Percentiles rank a stretch among this genome's conserved stretches.
These are phyloP conservation scores for Baronia brevicornis DNA, from an alignment of 2,888 invertebrate genomes.

Conservation along the genomic window DNA sequence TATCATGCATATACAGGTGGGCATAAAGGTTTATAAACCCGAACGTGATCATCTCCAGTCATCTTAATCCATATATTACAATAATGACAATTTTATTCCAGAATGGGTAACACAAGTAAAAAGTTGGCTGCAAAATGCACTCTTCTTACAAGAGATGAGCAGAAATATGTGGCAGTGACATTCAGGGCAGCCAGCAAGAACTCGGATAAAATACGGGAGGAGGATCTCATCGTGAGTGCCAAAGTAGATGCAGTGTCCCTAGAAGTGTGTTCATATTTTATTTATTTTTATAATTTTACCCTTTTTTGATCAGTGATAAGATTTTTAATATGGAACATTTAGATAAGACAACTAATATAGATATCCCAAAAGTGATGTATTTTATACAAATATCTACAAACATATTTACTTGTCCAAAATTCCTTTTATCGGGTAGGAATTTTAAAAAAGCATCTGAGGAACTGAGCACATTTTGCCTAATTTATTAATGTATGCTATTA, in stretches of 20 bases:
- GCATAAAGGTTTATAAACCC: no score
- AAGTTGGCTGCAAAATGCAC: slow-evolving; percentile 80
- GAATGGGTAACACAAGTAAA: slow-evolving; percentile 79
- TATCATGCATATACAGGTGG: no score
- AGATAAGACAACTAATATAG: no score
- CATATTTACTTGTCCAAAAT: no score
- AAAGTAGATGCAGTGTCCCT: slow-evolving; percentile 62
- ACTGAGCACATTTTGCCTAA: no score
- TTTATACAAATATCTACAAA: no score
- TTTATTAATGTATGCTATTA: no score
- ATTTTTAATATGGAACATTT: neutral
- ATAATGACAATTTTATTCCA: slow-evolving; percentile 25
- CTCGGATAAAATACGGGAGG: slow-evolving; percentile 78
- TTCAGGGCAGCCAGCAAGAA: slow-evolving; percentile 79
- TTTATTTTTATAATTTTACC: slow-evolving; percentile 33
- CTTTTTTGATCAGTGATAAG: slow-evolving; percentile 14
- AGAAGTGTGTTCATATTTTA: slow-evolving; percentile 70
- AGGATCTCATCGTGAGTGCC: slow-evolving; percentile 79
- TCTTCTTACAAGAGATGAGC: slow-evolving; percentile 78
- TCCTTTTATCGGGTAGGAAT: no score
- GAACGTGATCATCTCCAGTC: no score
- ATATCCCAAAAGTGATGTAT: no score
- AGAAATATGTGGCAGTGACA: slow-evolving; percentile 77
- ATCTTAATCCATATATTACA: no score
- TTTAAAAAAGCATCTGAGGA: no score